Conservation (phyloP, 1,140 invertebrate species). For the Lanistes nyassanus region DNA sequence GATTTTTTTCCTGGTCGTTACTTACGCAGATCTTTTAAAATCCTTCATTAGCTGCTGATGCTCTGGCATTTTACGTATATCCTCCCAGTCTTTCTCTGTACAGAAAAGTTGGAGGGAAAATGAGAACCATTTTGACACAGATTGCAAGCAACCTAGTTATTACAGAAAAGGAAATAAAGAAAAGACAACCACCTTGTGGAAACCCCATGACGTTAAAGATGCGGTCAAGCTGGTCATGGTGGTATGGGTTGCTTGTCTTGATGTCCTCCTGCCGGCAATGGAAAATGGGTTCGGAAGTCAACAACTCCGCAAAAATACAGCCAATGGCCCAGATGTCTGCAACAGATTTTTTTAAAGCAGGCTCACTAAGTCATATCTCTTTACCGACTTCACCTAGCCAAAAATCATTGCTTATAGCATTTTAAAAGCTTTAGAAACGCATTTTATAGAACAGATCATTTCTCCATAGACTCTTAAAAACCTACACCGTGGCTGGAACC, state of each 20-base stretch:
- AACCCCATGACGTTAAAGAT: constrained; percentile 99
- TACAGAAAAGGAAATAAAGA: not conserved
- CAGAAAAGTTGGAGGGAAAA: constrained; percentile 21
- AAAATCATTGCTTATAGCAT: too few species aligned
- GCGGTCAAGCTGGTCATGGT: constrained; percentile 98
- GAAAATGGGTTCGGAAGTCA: constrained; percentile 95
- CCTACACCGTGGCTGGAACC: too few species aligned
- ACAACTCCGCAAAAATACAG: constrained; percentile 87
- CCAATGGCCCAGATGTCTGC: constrained; percentile 99
- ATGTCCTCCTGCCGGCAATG: constrained; percentile 99
- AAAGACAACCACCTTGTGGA: constrained; percentile 74
- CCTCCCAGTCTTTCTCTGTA: constrained; percentile 98
- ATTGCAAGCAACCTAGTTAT: not conserved
- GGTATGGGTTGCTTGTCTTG: constrained; percentile 99
- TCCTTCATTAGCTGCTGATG: constrained; percentile 96
- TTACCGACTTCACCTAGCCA: too few species aligned
- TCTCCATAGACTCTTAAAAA: too few species aligned
- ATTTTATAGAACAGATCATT: too few species aligned
- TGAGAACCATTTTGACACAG: not conserved
- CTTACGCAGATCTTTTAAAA: constrained; percentile 94
- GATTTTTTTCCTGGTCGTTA: constrained; percentile 23
- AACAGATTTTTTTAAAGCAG: too few species aligned
- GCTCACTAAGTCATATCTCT: too few species aligned
- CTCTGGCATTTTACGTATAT: constrained; percentile 99
- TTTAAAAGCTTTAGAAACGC: too few species aligned